Percentiles rank a stretch among this genome's conserved stretches.
phyloP scores from a whole-genome alignment of 2,797 vertebrate species.

The Anguilla obscura region DNA sequence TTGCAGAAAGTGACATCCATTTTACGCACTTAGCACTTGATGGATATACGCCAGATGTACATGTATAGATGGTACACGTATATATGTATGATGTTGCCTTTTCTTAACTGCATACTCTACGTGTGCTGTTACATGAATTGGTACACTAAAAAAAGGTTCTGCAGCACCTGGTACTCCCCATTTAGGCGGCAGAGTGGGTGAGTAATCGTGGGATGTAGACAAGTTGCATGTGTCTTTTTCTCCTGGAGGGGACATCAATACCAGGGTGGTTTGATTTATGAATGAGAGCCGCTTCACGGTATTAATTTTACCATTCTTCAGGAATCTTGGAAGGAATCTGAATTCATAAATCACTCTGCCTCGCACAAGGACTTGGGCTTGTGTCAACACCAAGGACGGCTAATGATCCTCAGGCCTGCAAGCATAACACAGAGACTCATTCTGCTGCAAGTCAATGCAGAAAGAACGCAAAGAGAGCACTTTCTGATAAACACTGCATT shows the following conservation, averaged over 20 bases:
- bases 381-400: slow-evolving; percentile 25
- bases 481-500: background rate
- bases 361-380: slow-evolving; percentile 6
- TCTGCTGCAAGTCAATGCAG: background rate
- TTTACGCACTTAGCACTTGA: background rate
- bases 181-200: background rate
- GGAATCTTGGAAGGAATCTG: slow-evolving; percentile 31
- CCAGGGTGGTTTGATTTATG: slow-evolving; percentile 28
- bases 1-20: background rate
- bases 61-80: background rate
- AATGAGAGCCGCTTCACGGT: slow-evolving; percentile 23
- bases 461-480: background rate
- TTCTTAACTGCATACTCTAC: background rate
- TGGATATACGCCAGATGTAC: background rate
- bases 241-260: slow-evolving; percentile 1
- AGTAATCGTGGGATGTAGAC: background rate
- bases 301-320: slow-evolving; percentile 32
- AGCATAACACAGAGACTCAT: background rate
- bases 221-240: background rate
- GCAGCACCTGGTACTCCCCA: background rate
- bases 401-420: slow-evolving; percentile 21
- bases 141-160: background rate
- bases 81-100: background rate
- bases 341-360: slow-evolving; percentile 31
- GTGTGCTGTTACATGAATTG: background rate